Percentiles rank a stretch among this genome's conserved stretches.
phyloP scores from a whole-genome alignment of 2,113 vertebrate genomes.

The Marmota monax region DNA sequence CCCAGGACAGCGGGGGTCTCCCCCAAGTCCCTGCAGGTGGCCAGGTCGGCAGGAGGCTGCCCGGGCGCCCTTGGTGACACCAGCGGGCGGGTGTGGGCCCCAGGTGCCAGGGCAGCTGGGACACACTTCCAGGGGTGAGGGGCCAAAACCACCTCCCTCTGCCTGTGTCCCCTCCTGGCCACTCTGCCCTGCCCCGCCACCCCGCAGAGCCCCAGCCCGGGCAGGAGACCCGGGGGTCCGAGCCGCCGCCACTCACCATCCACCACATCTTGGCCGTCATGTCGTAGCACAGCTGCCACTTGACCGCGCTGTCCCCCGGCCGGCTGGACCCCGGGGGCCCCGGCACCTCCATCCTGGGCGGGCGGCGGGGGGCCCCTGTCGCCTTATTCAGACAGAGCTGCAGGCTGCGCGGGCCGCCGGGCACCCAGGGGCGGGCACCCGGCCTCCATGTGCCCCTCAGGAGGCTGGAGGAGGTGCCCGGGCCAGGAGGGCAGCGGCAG shows the following conservation, averaged over 20 bases:
- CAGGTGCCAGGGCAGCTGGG: not conserved
- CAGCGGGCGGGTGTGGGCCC: too few relatives aligned
- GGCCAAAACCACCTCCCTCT: fast-evolving
- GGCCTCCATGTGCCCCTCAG: not conserved
- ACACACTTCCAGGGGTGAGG: not conserved
- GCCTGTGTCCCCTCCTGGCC: fast-evolving
- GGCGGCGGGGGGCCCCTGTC: not conserved
- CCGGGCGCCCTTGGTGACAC: too few relatives aligned
- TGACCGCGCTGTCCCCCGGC: constrained; percentile 84
- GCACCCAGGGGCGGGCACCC: fast-evolving
- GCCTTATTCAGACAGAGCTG: constrained; percentile 10
- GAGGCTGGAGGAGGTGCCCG: not conserved
- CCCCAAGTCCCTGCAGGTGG: fast-evolving
- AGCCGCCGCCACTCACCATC: constrained; percentile 93
- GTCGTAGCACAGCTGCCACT: constrained; percentile 96
- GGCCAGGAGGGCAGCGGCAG: not conserved
- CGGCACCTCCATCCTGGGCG: constrained; percentile 69
- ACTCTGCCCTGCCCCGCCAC: not conserved
- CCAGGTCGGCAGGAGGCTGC: not conserved
- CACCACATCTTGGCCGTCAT: constrained; percentile 94
- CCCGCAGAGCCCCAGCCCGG: not conserved
- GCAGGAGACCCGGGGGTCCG: not conserved
- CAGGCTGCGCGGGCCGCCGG: not conserved
- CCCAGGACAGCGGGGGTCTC: not conserved
- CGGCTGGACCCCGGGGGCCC: constrained; percentile 1